Evolutionary conservation across 2,797 vertebrate species (phyloP).

Genomic region (Todus mexicanus): DNA sequence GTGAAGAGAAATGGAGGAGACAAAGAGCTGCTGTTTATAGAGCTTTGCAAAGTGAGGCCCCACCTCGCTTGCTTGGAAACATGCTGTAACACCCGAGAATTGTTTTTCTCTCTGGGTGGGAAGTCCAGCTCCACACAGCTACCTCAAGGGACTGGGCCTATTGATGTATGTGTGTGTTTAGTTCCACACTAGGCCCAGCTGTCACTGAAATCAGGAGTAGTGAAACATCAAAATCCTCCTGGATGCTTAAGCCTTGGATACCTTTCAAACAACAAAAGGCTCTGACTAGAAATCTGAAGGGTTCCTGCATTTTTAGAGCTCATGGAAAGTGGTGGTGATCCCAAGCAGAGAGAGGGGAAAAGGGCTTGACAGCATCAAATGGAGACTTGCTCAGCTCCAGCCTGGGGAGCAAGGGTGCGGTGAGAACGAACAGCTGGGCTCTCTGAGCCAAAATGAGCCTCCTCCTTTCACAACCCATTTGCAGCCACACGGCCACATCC

Average conservation of each 20-base stretch:
- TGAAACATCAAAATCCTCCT: background rate
- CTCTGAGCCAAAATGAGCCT: background rate
- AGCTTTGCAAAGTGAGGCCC: background rate
- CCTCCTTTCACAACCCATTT: background rate
- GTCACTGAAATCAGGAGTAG: background rate
- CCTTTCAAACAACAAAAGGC: background rate
- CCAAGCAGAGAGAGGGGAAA: background rate
- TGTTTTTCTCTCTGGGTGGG: background rate
- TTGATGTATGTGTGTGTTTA: background rate
- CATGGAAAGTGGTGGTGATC: background rate
- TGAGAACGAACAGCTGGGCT: background rate
- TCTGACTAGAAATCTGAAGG: background rate
- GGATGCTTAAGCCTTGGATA: background rate
- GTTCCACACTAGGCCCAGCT: background rate
- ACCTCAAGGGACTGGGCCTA: background rate
- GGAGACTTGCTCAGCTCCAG: background rate
- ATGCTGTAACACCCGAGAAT: background rate
- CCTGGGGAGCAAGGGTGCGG: background rate
- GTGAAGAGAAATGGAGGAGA: background rate
- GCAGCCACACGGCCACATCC: background rate
- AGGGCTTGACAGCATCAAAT: background rate
- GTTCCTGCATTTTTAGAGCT: background rate
- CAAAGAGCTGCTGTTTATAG: conserved; percentile 32
- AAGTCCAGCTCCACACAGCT: background rate
- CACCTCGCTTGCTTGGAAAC: background rate